Conservation (phyloP, 1,140 invertebrate genomes). For the Zaprionus davidi region DNA sequence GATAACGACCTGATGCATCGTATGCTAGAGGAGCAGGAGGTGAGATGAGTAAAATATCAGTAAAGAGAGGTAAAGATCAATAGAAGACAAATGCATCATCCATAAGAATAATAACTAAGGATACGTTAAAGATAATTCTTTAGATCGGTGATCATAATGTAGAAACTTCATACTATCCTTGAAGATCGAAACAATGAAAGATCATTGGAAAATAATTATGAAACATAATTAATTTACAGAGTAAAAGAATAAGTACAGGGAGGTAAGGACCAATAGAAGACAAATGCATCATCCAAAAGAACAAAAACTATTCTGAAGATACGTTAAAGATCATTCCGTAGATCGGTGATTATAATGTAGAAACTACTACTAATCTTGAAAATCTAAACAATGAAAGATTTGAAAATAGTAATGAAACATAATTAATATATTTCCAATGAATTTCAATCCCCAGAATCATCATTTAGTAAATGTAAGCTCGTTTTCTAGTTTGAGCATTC, state of each 20-base stretch:
- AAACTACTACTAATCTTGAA: too few relatives aligned
- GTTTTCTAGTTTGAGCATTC: neutral
- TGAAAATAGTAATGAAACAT: neutral
- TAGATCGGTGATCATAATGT: neutral
- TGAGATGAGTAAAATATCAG: neutral
- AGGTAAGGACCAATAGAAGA: neutral
- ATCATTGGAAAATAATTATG: too few relatives aligned
- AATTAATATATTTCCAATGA: neutral
- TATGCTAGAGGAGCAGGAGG: constrained; percentile 86
- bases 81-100: neutral
- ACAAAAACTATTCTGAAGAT: too few relatives aligned
- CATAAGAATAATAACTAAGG: too few relatives aligned
- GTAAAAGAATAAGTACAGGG: neutral
- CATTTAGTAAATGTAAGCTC: neutral
- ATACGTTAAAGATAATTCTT: too few relatives aligned
- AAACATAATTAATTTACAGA: too few relatives aligned
- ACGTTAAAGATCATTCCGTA: neutral
- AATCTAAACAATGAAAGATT: neutral
- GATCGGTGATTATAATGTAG: neutral
- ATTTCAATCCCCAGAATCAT: neutral
- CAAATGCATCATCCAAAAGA: neutral
- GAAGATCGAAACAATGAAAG: too few relatives aligned
- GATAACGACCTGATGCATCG: constrained; percentile 92
- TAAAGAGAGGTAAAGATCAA: neutral
- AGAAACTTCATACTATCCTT: too few relatives aligned